Evolutionary conservation across 2,888 invertebrate genomes (phyloP).

Genomic region (Nasonovia ribisnigri): DNA sequence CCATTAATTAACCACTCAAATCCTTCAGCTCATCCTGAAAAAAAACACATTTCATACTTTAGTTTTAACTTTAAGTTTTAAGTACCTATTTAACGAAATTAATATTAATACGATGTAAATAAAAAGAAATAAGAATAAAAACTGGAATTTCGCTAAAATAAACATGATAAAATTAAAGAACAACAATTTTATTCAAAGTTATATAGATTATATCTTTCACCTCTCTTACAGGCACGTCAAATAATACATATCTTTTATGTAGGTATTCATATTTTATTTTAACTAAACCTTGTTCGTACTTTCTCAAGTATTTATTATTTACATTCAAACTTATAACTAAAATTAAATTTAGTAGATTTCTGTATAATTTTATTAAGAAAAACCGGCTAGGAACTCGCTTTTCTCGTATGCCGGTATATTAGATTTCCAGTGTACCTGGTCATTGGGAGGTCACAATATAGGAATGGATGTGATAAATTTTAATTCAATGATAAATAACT

Average conservation of each 20-base stretch:
- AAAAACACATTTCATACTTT: not conserved
- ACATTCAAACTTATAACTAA: not conserved
- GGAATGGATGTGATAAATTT: not conserved
- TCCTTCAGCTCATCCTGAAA: not conserved
- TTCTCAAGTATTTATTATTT: not conserved
- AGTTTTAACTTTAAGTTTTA: not conserved
- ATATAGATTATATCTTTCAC: not conserved
- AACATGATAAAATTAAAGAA: not conserved
- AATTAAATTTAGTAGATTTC: not conserved
- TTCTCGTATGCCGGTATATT: not conserved
- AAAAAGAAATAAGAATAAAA: not conserved
- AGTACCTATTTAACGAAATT: not conserved
- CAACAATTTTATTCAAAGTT: not conserved
- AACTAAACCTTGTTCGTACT: not conserved
- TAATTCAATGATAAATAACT: not conserved
- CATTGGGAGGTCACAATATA: not conserved
- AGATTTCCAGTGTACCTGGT: not conserved
- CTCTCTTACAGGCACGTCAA: not conserved
- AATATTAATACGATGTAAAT: not conserved
- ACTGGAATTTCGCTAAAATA: not conserved
- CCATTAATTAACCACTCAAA: not conserved
- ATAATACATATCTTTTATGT: not conserved
- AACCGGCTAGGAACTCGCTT: not conserved
- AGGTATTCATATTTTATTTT: not conserved
- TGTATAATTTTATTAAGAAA: not conserved